A percentile compares a stretch with the other conserved stretches of the same genome.
Evolutionary conservation across 2,797 vertebrate species (phyloP).

Genomic region (Podarcis siculus): DNA sequence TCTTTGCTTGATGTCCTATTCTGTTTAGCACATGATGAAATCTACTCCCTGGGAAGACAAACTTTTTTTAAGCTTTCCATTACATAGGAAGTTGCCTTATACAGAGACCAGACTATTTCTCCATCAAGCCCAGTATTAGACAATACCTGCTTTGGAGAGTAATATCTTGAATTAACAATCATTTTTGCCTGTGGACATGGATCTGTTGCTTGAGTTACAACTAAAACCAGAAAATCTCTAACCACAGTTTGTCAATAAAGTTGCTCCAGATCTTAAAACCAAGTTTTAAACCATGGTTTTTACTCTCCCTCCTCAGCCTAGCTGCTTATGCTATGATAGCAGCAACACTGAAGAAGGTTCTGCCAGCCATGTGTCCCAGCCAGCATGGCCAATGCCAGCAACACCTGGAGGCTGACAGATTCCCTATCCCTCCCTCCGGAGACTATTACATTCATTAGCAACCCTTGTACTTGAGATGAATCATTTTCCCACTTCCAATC

Average conservation of each 20-base stretch:
- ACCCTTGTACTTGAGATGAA: background rate
- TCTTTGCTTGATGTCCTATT: slow-evolving; percentile 85
- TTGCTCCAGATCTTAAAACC: background rate
- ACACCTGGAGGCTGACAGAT: no score
- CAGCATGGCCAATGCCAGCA: no score
- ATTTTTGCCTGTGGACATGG: no score
- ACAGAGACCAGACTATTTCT: background rate
- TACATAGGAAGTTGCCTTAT: background rate
- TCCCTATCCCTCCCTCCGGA: background rate
- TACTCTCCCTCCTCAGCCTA: background rate
- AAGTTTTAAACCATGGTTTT: background rate
- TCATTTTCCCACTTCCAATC: background rate
- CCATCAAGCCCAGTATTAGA: background rate
- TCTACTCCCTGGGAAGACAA: slow-evolving; percentile 81
- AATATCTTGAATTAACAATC: background rate
- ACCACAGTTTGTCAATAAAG: no score
- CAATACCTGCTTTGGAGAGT: background rate
- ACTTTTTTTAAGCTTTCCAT: background rate
- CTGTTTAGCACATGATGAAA: slow-evolving; percentile 84
- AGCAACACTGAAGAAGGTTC: background rate
- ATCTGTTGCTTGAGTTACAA: background rate
- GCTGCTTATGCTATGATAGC: background rate
- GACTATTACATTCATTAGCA: background rate
- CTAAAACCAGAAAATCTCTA: background rate
- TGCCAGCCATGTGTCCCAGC: no score